Base-by-base conservation (phyloP, 2,797 vertebrate genomes). In the Euthynnus affinis region DNA sequence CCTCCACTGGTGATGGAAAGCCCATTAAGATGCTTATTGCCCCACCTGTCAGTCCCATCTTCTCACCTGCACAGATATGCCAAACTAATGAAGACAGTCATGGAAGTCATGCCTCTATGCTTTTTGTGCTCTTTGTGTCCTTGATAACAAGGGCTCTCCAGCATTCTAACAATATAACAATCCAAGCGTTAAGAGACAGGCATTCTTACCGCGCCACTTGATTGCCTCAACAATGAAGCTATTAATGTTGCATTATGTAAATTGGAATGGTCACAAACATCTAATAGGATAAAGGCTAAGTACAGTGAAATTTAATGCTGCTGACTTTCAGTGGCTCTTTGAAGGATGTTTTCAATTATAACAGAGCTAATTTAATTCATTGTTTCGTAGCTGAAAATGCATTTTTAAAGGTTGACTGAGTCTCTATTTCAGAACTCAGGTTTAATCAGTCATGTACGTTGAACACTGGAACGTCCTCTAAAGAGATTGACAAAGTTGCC, bases 301-400 rank as follows among this genome's bases (percentile, higher is more conserved):
- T 93, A 89, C 88, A 90, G 93, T 88, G 87, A 92, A 94, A 89
- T 94, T 94, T 94, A 93, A 92, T 91, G 93, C 84, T 71, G 58
- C 85, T 92, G 94, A 95, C 94, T 94, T 95, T 95, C 92, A 91
- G 84, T 84, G 81, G 89, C 81, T 85, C 88, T 89, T 91, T 95
- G 94, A 95, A 95, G 93, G 92, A 95, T 95, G 93, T 93, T 94
- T 95, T 95, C 94, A 95, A 95, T 95, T 96, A 96, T 86, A 94
- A 89, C 83, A 15, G 76, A 87, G 92, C 89, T 95, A 93, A 95
- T 95, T 94, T 94, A 93, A 95, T 95, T 95, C 94, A 93, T 93
- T 95, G 93, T 92, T 95, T 94, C 92, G 52, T 64, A 88, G 91
- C 92, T 92, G 94, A 93, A 95, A 95, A 93, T 91, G 89, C 90